Conservation (phyloP, 2,888 invertebrate species). For the Callimorpha dominula region DNA sequence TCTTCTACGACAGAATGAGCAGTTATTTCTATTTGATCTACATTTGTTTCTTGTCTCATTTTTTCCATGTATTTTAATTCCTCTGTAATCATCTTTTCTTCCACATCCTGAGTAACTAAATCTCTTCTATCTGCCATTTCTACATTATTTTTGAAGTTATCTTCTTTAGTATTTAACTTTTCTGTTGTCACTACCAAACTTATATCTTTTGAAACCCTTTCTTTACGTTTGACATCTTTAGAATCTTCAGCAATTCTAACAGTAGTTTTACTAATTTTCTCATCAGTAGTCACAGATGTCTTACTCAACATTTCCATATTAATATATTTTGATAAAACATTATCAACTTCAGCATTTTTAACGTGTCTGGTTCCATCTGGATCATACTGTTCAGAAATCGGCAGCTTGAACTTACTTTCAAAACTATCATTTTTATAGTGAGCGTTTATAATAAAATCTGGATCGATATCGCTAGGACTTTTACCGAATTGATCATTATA, state of each 20-base stretch:
- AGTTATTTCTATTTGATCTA: slow-evolving; percentile 70
- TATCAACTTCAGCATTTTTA: slow-evolving; percentile 37
- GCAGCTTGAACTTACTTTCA: slow-evolving; percentile 65
- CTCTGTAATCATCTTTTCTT: slow-evolving; percentile 47
- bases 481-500: slow-evolving; percentile 69
- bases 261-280: slow-evolving; percentile 34
- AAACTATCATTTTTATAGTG: slow-evolving; percentile 19
- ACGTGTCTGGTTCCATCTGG: slow-evolving; percentile 58
- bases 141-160: slow-evolving; percentile 31
- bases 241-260: slow-evolving; percentile 18
- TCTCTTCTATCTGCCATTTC: slow-evolving; percentile 37
- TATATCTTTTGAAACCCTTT: slow-evolving; percentile 16
- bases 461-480: slow-evolving; percentile 47
- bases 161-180: slow-evolving; percentile 5
- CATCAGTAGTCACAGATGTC: slow-evolving; percentile 29
- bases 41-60: slow-evolving; percentile 62
- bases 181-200: neutral
- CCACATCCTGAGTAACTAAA: slow-evolving; percentile 30
- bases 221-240: slow-evolving; percentile 27
- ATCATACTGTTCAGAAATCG: slow-evolving; percentile 75
- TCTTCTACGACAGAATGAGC: slow-evolving; percentile 71
- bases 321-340: slow-evolving; percentile 16
- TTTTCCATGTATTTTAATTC: slow-evolving; percentile 53
- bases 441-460: slow-evolving; percentile 52
- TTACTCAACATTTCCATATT: slow-evolving; percentile 24